phyloP scores from a whole-genome alignment of 2,888 invertebrate genomes.

The Papilio gigon region DNA sequence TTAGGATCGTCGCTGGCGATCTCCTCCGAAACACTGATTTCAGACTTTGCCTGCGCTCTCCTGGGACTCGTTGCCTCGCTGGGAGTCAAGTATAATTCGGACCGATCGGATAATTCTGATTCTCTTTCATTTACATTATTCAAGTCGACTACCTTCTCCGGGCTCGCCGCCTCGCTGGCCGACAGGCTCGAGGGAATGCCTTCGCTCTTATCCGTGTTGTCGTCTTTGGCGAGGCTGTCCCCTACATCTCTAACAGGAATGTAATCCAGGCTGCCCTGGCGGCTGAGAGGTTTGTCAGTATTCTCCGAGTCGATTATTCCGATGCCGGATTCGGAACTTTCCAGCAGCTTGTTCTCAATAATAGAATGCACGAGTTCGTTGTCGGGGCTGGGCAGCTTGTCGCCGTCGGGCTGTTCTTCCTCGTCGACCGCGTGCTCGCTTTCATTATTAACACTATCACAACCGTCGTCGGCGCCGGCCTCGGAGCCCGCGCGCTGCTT shows the following conservation, averaged over 20 bases:
- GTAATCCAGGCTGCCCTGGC: conserved; percentile 77
- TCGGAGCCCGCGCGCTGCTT: conserved; percentile 61
- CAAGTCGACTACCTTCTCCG: conserved; percentile 71
- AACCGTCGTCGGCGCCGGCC: conserved; percentile 61
- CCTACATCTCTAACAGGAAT: conserved; percentile 79
- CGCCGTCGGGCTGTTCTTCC: conserved; percentile 57
- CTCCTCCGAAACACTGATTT: conserved; percentile 59
- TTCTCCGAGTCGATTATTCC: conserved; percentile 64
- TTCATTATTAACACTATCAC: conserved; percentile 65
- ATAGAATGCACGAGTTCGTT: conserved; percentile 64
- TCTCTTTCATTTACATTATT: conserved; percentile 78
- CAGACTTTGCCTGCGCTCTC: conserved; percentile 74
- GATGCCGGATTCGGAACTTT: conserved; percentile 73
- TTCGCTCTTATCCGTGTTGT: conserved; percentile 77
- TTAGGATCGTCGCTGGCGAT: conserved; percentile 67
- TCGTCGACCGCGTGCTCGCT: conserved; percentile 63
- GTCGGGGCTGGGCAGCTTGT: conserved; percentile 54
- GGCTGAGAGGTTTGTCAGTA: conserved; percentile 66
- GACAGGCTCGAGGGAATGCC: conserved; percentile 78
- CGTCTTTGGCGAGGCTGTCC: conserved; percentile 68
- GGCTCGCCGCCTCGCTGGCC: conserved; percentile 76
- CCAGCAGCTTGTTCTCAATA: conserved; percentile 65
- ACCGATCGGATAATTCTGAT: conserved; percentile 85
- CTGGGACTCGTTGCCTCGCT: conserved; percentile 83
- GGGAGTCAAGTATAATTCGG: conserved; percentile 86